These are phyloP conservation scores for Drosophila sechellia DNA, from an alignment of 1,140 invertebrate species.

Conservation along the genomic window DNA sequence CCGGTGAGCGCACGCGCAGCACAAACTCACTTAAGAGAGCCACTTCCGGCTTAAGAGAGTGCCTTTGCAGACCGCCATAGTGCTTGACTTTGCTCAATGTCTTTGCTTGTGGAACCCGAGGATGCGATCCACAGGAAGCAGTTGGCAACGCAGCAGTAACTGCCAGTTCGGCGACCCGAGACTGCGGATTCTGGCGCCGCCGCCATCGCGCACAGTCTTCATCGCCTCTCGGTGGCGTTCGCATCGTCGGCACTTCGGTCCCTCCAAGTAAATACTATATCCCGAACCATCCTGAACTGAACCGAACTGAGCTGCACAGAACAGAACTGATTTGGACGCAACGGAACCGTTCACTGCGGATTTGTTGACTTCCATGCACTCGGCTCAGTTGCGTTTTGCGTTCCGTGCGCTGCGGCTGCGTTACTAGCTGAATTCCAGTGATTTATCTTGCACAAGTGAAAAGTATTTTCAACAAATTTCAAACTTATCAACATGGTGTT, in stretches of 20 bases:
- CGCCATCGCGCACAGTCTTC: slow-evolving; percentile 53
- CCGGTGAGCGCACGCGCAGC: slow-evolving; percentile 54
- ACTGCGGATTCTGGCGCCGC: slow-evolving; percentile 14
- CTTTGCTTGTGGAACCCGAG: slow-evolving; percentile 27
- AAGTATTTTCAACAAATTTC: background rate
- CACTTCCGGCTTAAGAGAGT: slow-evolving; percentile 35
- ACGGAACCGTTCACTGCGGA: background rate
- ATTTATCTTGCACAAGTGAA: background rate
- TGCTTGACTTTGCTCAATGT: slow-evolving; percentile 38
- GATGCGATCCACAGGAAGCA: slow-evolving; percentile 25
- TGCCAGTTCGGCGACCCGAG: slow-evolving; percentile 37
- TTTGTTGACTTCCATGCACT: slow-evolving; percentile 39
- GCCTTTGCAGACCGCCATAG: slow-evolving; percentile 28
- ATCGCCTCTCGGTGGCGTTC: slow-evolving; percentile 56
- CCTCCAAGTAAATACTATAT: slow-evolving; percentile 2
- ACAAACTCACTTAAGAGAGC: slow-evolving; percentile 32
- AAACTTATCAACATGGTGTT: no score
- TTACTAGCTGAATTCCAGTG: slow-evolving; percentile 15
- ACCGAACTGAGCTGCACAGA: slow-evolving; percentile 4
- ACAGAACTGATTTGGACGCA: background rate
- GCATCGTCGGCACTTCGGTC: slow-evolving; percentile 39
- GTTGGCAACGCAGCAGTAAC: slow-evolving; percentile 39
- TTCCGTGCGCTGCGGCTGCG: slow-evolving; percentile 50
- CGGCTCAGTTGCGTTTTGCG: slow-evolving; percentile 64
- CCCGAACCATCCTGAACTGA: slow-evolving; percentile 1